Evolutionary conservation across 2,888 invertebrate species (phyloP).

Genomic region (Agriotes lineatus): DNA sequence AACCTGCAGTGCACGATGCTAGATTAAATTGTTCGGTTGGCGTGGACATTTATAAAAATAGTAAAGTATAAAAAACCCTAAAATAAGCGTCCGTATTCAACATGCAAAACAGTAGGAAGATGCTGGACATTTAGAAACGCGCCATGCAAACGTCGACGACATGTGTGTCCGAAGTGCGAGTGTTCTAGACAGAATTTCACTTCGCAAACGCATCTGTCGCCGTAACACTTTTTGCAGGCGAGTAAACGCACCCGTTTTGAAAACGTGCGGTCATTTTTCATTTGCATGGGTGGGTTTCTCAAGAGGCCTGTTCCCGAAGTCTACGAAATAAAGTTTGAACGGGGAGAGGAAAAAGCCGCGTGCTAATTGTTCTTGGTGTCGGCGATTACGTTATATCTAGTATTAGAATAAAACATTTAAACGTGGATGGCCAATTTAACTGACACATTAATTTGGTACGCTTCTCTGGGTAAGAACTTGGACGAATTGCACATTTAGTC

Average conservation of each 20-base stretch:
- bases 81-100: slow-evolving; percentile 5
- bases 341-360: neutral
- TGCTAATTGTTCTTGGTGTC: neutral
- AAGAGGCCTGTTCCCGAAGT: neutral
- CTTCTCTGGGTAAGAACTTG: neutral
- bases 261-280: slow-evolving; percentile 19
- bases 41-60: slow-evolving; percentile 27
- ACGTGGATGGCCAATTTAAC: slow-evolving; percentile 4
- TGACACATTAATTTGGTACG: neutral
- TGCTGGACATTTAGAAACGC: slow-evolving; percentile 8
- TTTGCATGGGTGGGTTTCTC: slow-evolving; percentile 19
- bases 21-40: too few species aligned
- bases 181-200: slow-evolving; percentile 10
- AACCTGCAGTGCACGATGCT: too few species aligned
- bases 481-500: neutral
- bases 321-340: neutral
- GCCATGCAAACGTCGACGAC: neutral
- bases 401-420: neutral
- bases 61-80: slow-evolving; percentile 27
- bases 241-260: slow-evolving; percentile 13
- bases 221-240: slow-evolving; percentile 3
- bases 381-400: neutral
- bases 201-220: slow-evolving; percentile 17
- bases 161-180: slow-evolving; percentile 11
- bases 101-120: neutral